Base-by-base conservation (phyloP, 2,888 invertebrate species). In the Maniola hyperantus region DNA sequence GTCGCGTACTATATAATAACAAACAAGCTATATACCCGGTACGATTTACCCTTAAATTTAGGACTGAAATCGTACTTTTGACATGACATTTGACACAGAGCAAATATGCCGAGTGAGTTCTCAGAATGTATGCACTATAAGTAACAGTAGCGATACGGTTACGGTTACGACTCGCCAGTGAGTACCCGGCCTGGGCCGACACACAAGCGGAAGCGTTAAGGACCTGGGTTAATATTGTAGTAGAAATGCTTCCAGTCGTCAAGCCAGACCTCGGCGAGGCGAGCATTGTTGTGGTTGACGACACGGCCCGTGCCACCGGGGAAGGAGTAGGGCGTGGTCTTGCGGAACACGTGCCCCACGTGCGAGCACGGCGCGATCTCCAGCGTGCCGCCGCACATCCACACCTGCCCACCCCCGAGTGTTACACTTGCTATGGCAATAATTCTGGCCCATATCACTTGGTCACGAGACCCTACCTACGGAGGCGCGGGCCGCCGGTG, bases 231-330 rank as follows among this genome's bases (percentile, higher is more conserved):
- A 94, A 98, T 97, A 94, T 97, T 97, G 96, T 97, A 98, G 96
- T 98, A 98, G 96, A 99, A 98, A 89, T 97, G 97, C 95, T 98
- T 98, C 97, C 99, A 99, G 85, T 99, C 98, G 94, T 99, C 99
- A 93, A 99, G 96, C 99, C 99, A 99, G 81, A 99, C 99, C 91
- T 99, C 98, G 75, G 98, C 99, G 83, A 99, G 96, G 79, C 99
- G 95, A 87, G 98, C 98, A 93, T 99, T 98, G 95, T 99, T 99
- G 94, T 98, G 98, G 94, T 99, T 98, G 92, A 99, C 99, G 85
- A 99, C 98, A 84, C 96, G 96, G 92, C 97, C 97, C 79, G 98
- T 98, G 83, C 99, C 74, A 99, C 99, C 99, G 66, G 99, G 99
- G 95, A 99, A 99, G 79, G 98, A 97, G 93, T 99, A 99, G 65